Conservation (phyloP, 2,888 invertebrate genomes). For the Protophormia terraenovae region DNA sequence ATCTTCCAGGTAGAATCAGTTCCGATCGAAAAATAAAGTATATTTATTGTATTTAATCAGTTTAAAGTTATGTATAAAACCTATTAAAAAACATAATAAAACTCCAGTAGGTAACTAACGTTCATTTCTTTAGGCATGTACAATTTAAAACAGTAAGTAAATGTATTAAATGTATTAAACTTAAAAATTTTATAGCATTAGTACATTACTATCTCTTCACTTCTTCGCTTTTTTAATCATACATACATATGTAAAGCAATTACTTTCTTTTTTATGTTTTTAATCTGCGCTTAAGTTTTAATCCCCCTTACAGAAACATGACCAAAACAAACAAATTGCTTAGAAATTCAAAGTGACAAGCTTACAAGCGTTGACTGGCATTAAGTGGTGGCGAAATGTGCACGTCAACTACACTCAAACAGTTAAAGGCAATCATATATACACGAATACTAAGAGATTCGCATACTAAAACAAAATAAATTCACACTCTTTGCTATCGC, state of each 20-base stretch:
- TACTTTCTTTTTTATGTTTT: conserved; percentile 51
- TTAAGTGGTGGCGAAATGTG: conserved; percentile 65
- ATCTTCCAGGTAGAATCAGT: too few species aligned
- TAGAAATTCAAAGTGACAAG: conserved; percentile 68
- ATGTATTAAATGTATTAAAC: background rate
- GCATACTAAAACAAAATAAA: background rate
- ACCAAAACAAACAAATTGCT: conserved; percentile 68
- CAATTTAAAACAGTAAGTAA: background rate
- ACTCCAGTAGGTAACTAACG: too few species aligned
- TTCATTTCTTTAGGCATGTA: too few species aligned
- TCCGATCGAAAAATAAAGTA: too few species aligned
- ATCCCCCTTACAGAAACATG: conserved; percentile 50
- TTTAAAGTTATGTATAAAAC: too few species aligned
- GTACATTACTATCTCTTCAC: background rate
- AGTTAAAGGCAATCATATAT: background rate
- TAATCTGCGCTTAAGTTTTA: conserved; percentile 57
- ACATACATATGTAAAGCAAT: conserved; percentile 53
- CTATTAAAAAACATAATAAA: too few species aligned
- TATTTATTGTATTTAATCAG: too few species aligned
- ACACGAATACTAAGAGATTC: background rate
- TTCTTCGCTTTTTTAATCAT: background rate
- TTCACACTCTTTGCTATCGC: conserved; percentile 26
- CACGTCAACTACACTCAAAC: conserved; percentile 58
- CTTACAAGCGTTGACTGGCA: conserved; percentile 67
- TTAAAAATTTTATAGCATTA: background rate